Percentiles rank a stretch among this genome's conserved stretches.
Conservation (phyloP, 2,797 vertebrate genomes). For the Oryzias dopingdopingensis region DNA sequence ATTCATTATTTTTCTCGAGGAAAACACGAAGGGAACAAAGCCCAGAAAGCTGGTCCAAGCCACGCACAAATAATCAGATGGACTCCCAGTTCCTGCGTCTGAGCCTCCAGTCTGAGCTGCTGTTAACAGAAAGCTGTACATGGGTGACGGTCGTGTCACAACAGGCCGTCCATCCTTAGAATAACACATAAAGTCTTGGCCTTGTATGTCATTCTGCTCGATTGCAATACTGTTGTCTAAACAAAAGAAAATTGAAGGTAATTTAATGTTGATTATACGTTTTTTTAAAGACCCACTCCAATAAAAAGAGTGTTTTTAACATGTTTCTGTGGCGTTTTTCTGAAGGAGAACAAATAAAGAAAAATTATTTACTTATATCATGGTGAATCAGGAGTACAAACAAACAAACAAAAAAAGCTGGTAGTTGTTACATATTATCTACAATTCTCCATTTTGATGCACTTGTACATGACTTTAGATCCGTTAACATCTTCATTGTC, state of each 20-base stretch:
- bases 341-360: too few species aligned
- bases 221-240: constrained; percentile 6
- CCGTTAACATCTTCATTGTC: too few species aligned
- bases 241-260: constrained; percentile 4
- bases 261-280: not conserved
- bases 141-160: not conserved
- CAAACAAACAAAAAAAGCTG: too few species aligned
- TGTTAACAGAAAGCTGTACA: constrained; percentile 7
- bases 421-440: too few species aligned
- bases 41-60: not conserved
- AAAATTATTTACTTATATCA: too few species aligned
- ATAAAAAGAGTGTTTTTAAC: not conserved
- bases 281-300: too few species aligned
- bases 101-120: not conserved
- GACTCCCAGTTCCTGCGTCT: constrained; percentile 6
- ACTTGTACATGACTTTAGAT: too few species aligned
- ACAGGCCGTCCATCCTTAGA: not conserved
- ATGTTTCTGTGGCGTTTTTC: too few species aligned
- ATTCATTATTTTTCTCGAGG: too few species aligned
- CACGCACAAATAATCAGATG: too few species aligned
- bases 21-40: not conserved
- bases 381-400: too few species aligned
- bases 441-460: too few species aligned
- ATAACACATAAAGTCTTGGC: not conserved
- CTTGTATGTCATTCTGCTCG: constrained; percentile 1